Conservation (phyloP, 2,888 invertebrate genomes). For the Esperia sulphurella region DNA sequence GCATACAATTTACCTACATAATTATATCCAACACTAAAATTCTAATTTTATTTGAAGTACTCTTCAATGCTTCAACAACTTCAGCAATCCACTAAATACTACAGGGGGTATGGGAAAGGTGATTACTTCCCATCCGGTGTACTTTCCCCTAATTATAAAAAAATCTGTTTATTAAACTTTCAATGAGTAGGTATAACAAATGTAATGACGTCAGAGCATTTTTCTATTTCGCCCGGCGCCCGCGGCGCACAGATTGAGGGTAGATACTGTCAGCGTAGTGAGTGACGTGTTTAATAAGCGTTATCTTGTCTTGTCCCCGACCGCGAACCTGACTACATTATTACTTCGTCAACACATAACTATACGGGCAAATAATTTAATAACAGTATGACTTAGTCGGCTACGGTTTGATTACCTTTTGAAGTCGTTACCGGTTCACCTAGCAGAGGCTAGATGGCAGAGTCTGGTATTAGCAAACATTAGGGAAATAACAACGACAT, state of each 20-base stretch:
- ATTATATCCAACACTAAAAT: too few species aligned
- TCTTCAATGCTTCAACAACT: too few species aligned
- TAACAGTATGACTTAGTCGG: neutral
- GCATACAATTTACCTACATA: too few species aligned
- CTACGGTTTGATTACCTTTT: neutral
- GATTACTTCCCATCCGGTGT: too few species aligned
- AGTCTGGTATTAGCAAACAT: too few species aligned
- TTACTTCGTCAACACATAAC: neutral
- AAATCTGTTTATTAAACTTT: neutral
- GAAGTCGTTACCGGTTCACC: neutral
- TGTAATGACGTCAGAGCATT: slow-evolving; percentile 20
- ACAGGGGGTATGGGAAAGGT: too few species aligned
- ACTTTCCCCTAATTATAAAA: too few species aligned
- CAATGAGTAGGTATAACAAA: slow-evolving; percentile 3
- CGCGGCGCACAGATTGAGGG: slow-evolving; percentile 51
- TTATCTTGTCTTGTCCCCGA: slow-evolving; percentile 52
- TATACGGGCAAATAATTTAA: too few species aligned
- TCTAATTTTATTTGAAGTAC: too few species aligned
- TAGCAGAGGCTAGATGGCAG: too few species aligned
- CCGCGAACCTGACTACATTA: neutral
- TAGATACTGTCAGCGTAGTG: slow-evolving; percentile 63
- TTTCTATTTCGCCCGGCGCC: slow-evolving; percentile 47
- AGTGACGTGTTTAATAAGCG: slow-evolving; percentile 73
- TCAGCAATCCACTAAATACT: too few species aligned
- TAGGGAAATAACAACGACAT: too few species aligned